Evolutionary conservation across 2,113 vertebrate genomes (phyloP), one percentile per base, ranked within the genome.

Genomic region (Trichomycterus rosablanca): DNA sequence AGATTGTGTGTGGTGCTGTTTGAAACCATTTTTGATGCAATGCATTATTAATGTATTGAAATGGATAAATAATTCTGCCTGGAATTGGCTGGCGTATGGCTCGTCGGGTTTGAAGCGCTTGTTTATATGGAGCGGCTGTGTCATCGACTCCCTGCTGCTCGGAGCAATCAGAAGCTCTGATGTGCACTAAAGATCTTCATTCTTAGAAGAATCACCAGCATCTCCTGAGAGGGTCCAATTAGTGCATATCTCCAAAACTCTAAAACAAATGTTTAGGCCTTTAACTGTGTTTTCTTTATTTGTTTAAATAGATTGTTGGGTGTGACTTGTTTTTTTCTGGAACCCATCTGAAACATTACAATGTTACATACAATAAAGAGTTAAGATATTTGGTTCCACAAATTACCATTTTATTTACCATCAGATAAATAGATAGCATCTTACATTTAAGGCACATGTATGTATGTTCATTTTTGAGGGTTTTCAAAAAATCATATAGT

Each of bases 11-110:
- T 37, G 52, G 65, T 70, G 61, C 72, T 70, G 74, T 76, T 74
- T 74, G 59, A 73, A 79, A 75, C 65, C 32, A 42, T 68, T 74
- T 76, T 76, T 68, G 42, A 76, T 78, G 58, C 39, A 70, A 76
- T 73, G 74, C 48, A 76, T 78, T 79, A 77, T 83, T 79, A 80
- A 73, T 77, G 71, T 76, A 59, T 63, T 52, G 56, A 76, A 78
- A 78, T 67, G 34, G 66, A 71, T 76, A 61, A 72, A 81, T 76
- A 73, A 73, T 45, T 74, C 66, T 51, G 75, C 40, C 71, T 63
- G 70, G 57, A 71, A 68, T 68, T 77, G 65, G 51, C 54, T 76
- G 67, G 63, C 52, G 58, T 55, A 48, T 24, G 61, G 54, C 65
- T 81, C 67, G 71, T 70, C 68, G 53, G 58, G 71, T 74, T 71